Evolutionary conservation across 2,797 vertebrate genomes (phyloP).

Genomic region (Pantherophis vulpinus): DNA sequence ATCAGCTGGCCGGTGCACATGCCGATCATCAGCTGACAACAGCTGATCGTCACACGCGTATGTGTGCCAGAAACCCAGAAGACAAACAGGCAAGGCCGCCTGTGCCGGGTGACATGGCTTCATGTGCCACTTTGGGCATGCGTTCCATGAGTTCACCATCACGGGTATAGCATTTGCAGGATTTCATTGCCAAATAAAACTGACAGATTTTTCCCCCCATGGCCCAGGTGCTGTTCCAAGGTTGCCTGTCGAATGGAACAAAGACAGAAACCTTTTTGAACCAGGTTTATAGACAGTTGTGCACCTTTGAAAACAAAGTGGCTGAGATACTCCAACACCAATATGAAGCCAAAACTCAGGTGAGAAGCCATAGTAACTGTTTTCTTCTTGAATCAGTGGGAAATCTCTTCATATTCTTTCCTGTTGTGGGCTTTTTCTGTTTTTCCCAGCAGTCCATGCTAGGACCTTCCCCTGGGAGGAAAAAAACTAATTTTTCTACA

Average conservation of each 20-base stretch:
- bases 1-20: too few relatives aligned
- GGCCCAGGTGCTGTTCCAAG: slow-evolving; percentile 90
- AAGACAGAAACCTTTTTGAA: slow-evolving; percentile 85
- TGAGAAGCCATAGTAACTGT: slow-evolving; percentile 43
- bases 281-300: slow-evolving; percentile 89
- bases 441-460: neutral
- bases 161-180: neutral
- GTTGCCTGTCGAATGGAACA: slow-evolving; percentile 86
- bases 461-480: neutral
- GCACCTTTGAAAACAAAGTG: slow-evolving; percentile 92
- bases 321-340: slow-evolving; percentile 91
- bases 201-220: neutral
- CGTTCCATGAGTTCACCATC: too few relatives aligned
- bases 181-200: neutral
- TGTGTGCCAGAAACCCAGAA: too few relatives aligned
- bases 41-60: too few relatives aligned
- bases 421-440: neutral
- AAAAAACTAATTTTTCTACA: neutral
- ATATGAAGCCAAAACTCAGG: slow-evolving; percentile 76
- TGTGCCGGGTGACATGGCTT: too few relatives aligned
- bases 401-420: neutral
- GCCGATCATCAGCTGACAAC: too few relatives aligned
- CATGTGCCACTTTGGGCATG: too few relatives aligned
- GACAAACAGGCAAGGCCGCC: too few relatives aligned
- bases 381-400: neutral